Base-by-base conservation (phyloP, 1,140 invertebrate species). In the Hyles vespertilio region DNA sequence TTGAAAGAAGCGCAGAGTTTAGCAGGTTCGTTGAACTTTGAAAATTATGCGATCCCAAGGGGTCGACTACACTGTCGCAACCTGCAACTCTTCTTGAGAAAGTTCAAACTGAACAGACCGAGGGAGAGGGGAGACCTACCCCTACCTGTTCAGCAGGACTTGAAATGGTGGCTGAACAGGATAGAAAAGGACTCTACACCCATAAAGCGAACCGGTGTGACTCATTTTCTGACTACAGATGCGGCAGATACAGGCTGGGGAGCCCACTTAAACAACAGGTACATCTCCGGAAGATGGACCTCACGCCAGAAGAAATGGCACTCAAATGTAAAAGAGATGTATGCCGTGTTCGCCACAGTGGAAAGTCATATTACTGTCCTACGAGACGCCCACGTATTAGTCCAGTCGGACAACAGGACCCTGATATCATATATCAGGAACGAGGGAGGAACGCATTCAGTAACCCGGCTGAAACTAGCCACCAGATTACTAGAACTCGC, bases 1-100 rank as follows among this genome's bases (percentile, higher is more conserved):
- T 51, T 70, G 32, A 67, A 55, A 64, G 56, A 69, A 45, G 40
- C 44, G 9, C 71, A 74, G 33, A 49, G 36, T 0, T 51, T 74
- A 47, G 57, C 66, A 47, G 58, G 59, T 32, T 56, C 47, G 58
- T 49, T 75, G 5, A 86, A 91, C 3, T n/a, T 89, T 65, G 87
- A 89, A 79, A 60, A 90, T 90, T 63, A 89, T 89, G 64, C 91
- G 77, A 60, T 90, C 90, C 72, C 67, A 87, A 57, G 89, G 89
- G 48, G 91, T 89, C 68, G 70, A 5, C 58, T 74, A 12, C 59
- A 70, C 46, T 67, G 58, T 40, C 56, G 68, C 6, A 56, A 45
- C 4, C 46, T 77, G 32, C 65, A 65, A 55, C 59, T 49, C 45
- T 67, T 32, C 67, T 65, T 44, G 46, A 59, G 53, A 70, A 60